Base-by-base conservation (phyloP, 2,113 vertebrate species). In the Brachypteracias leptosomus region DNA sequence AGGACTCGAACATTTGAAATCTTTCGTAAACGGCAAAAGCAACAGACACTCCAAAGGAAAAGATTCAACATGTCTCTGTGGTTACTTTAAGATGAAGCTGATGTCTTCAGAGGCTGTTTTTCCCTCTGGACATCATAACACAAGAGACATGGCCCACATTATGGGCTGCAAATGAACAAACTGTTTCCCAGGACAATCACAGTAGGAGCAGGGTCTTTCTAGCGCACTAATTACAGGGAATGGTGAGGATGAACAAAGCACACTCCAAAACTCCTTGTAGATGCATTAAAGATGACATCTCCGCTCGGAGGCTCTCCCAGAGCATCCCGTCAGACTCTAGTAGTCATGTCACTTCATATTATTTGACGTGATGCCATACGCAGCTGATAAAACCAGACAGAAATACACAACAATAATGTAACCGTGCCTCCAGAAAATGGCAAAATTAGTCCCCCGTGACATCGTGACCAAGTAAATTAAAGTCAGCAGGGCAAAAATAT, bases 201-300 rank as follows among this genome's bases (percentile, higher is more conserved):
- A 87, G 76, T n/a, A 89, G 63, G 46, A 82, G 25, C 65, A 79
- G 59, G 63, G 38, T 80, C 77, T 89, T 82, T 76, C 83, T 74
- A 71, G 66, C 0, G 0, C n/a, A 38, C 58, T 85, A 90, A 90
- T 85, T 90, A 66, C 20, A 17, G 54, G 25, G 57, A 94, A 87
- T 3, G 6, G 88, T 29, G 26, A 90, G 20, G 80, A 84, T 85
- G 93, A 93, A 89, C 15, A 88, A 92, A 95, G 78, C 47, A 44
- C 40, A 92, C 76, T 88, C 85, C 35, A 76, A 65, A 95, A 89
- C 36, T 81, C 52, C 54, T 33, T 66, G 52, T 38, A 78, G 74
- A 88, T 84, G 44, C 93, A 94, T 92, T 93, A 75, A 86, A 94
- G 83, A 90, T 91, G 95, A 97, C 92, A 89, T 93, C 84, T 76